phyloP scores from a whole-genome alignment of 2,888 invertebrate genomes.

The Athetis lepigone region DNA sequence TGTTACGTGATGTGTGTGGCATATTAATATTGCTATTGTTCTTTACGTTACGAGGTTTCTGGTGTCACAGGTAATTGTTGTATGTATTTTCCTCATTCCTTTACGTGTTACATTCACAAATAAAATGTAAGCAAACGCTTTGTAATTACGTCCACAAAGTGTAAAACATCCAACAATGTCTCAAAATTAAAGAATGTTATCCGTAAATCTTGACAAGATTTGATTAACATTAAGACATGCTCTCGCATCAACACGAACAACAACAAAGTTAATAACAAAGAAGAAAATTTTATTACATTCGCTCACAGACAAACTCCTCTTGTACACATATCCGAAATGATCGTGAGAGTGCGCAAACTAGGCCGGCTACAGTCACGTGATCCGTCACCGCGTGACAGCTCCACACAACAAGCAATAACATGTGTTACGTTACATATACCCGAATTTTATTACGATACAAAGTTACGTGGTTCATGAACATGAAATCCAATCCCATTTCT shows the following conservation, averaged over 20 bases:
- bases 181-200: constrained; percentile 21
- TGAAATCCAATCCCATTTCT: constrained; percentile 70
- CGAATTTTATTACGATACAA: constrained; percentile 74
- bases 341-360: constrained; percentile 59
- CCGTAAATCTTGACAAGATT: constrained; percentile 31
- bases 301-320: constrained; percentile 26
- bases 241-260: constrained; percentile 38
- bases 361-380: constrained; percentile 65
- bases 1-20: constrained; percentile 1
- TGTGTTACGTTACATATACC: constrained; percentile 69
- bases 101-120: constrained; percentile 3
- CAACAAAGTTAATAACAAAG: constrained; percentile 55
- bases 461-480: constrained; percentile 68
- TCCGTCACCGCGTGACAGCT: constrained; percentile 74
- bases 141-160: background rate
- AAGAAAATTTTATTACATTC: constrained; percentile 53
- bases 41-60: background rate
- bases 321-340: constrained; percentile 37
- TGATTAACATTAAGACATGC: constrained; percentile 50
- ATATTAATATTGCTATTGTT: background rate
- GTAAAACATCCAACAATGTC: background rate
- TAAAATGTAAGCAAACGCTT: background rate
- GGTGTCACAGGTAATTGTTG: background rate
- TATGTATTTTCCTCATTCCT: background rate
- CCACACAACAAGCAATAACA: constrained; percentile 75